A percentile compares a stretch with the other conserved stretches of the same genome.
Conservation (phyloP, 1,140 invertebrate genomes). For the Colletes latitarsis region DNA sequence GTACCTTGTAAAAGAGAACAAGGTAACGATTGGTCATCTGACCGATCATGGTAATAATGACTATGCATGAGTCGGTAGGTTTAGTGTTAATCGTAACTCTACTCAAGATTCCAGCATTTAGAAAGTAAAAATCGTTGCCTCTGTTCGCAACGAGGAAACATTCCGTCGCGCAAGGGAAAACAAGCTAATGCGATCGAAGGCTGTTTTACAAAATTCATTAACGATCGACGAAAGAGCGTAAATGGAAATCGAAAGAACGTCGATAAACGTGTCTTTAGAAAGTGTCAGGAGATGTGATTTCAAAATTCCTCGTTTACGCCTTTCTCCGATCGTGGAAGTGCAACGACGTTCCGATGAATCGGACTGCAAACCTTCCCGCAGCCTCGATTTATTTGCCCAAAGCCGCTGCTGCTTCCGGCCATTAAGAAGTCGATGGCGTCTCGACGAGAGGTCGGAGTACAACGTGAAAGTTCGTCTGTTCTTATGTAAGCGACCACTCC, state of each 20-base stretch:
- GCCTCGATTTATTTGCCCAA: not conserved
- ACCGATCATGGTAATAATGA: not conserved
- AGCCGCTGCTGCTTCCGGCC: not conserved
- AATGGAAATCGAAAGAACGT: not conserved
- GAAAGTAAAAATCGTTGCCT: too few species aligned
- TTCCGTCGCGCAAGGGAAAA: too few species aligned
- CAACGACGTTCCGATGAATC: not conserved
- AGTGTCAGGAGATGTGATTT: not conserved
- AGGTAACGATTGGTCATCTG: too few species aligned
- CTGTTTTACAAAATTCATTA: too few species aligned
- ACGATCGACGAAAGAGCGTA: too few species aligned
- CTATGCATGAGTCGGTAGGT: too few species aligned
- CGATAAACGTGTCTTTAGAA: not conserved
- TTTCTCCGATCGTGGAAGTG: not conserved
- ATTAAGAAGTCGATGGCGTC: not conserved
- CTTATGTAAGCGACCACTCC: conserved; percentile 62
- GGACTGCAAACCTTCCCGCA: too few species aligned
- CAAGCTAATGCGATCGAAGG: too few species aligned
- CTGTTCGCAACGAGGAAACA: too few species aligned
- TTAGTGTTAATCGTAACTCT: too few species aligned
- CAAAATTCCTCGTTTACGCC: not conserved
- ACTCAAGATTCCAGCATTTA: too few species aligned
- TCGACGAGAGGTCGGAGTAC: not conserved
- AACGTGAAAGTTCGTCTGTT: conserved; percentile 52
- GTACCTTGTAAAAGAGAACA: too few species aligned